Base-by-base conservation (phyloP, 2,888 invertebrate genomes). In the Endomychus coccineus region DNA sequence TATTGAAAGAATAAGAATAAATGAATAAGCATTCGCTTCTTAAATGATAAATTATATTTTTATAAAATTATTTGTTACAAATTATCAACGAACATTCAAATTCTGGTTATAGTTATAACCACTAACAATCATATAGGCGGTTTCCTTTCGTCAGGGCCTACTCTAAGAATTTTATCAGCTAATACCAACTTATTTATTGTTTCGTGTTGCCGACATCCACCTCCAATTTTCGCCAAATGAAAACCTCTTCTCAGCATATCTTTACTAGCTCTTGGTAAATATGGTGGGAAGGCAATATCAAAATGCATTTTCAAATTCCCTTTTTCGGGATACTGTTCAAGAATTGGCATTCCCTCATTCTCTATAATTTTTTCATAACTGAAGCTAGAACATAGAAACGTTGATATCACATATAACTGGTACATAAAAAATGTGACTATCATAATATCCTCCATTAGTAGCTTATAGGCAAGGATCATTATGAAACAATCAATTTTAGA, bases 281-380 rank as follows among this genome's bases (percentile, higher is more conserved):
- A 73, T 37, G 59, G 52, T 5, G 78, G 78, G 58, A 73, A 77
- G 40, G 68, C 60, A 17, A 77, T 70, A 34, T 73, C 66, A 56
- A 88, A 88, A 36, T 71, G 70, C 45, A 88, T 71, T 27, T 81
- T 73, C 24, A 88, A 63, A 55, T 83, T 74, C 6, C 88, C 87
- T 48, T 72, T 77, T 22, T 73, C 71, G 31, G 72, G 73, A 27
- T 71, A 67, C 50, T 75, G 70, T 36, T 75, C 74, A 2, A 76
- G 70, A 36, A 79, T 59, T 0, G 86, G 86, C 50, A 88, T 68
- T 1, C 88, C 88, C 64, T 88, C 87, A 4, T 74, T 75, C 34
- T 73, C 71, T 1, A 88, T 69, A 0, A 78, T 54, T 61, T 84
- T 86, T 43, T 73, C 73, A 50, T 79, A 86, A 2, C 71, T 73